Base-by-base conservation (phyloP, 1,140 invertebrate genomes). In the Eupristina koningsbergeri region DNA sequence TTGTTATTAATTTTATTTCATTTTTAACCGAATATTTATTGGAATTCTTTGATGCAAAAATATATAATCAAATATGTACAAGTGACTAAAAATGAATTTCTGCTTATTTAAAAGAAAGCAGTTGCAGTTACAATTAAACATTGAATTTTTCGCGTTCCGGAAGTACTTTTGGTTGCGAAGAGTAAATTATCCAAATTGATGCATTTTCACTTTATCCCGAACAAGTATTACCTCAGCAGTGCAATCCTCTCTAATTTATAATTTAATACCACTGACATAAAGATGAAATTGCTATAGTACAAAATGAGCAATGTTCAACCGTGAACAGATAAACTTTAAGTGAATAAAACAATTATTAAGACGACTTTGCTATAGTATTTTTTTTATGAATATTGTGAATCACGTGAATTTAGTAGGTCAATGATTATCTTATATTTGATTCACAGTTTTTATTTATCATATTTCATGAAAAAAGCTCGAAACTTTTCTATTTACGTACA, bases 241-340 rank as follows among this genome's bases (percentile, higher is more conserved):
- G 31, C 34, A 77, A 78, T 78, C 39, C 75, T 63, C 41, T 34
- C 75, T 63, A 41, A 78, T 78, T 78, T 78, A 34, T 78, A 78
- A 41, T 78, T 78, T 36, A 78, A 78, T 34, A 17, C 31, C n/a
- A 64, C 64, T 36, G 36, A 19, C 13, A 19, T 11, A 19, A 41
- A 26, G 69, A 45, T 73, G 15, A n/a, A 73, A 73, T 73, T 15
- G 41, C 39, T n/a, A 73, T 29, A 22, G 3, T 11, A 73, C 47
- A 29, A 73, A 47, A 73, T 17, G 47, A 75, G 26, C 19, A 8
- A 3, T 53, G 29, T 53, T 75, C 47, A 75, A 75, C 50, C 41
- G 3, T 67, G 8, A 3, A 1, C 11, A 34, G 22, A n/a, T 31
- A 0, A 34, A 34, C 11, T 29, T 63, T 8, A 34, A 31, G 3